Conservation (phyloP, 2,797 vertebrate species). For the Gymnothorax reevesii region DNA sequence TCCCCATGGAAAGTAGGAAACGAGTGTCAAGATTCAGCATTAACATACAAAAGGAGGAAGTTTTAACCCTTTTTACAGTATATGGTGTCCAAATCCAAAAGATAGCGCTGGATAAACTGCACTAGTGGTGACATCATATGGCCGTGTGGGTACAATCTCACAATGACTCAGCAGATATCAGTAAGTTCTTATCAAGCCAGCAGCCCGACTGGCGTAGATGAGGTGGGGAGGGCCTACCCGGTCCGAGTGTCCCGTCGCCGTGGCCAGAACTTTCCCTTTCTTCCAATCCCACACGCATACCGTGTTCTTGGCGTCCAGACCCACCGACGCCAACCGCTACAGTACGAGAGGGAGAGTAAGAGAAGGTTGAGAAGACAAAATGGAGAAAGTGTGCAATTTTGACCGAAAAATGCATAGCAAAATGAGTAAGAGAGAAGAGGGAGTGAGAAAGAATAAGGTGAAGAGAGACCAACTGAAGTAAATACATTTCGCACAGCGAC, state of each 20-base stretch:
- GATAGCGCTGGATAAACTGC: too few relatives aligned
- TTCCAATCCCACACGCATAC: slow-evolving; percentile 97
- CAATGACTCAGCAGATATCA: neutral
- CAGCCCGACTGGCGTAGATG: too few relatives aligned
- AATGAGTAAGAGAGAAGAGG: neutral
- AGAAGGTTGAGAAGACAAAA: neutral
- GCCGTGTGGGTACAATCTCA: neutral
- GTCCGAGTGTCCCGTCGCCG: slow-evolving; percentile 92
- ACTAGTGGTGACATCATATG: neutral
- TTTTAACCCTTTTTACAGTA: too few relatives aligned
- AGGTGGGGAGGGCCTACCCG: slow-evolving; percentile 71
- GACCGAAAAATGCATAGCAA: neutral
- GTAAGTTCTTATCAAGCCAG: neutral
- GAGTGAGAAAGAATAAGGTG: too few relatives aligned
- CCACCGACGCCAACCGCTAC: slow-evolving; percentile 87
- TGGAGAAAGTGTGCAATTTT: neutral
- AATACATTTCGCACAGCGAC: too few relatives aligned
- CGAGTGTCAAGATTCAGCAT: too few relatives aligned
- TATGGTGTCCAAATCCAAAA: too few relatives aligned
- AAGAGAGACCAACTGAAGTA: too few relatives aligned
- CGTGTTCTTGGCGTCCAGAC: slow-evolving; percentile 95
- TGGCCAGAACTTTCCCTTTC: slow-evolving; percentile 87
- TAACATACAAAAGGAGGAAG: too few relatives aligned
- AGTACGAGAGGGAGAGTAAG: neutral
- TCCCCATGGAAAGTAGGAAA: too few relatives aligned